Evolutionary conservation across 2,113 vertebrate species (phyloP).

Genomic region (Lycaon pictus): DNA sequence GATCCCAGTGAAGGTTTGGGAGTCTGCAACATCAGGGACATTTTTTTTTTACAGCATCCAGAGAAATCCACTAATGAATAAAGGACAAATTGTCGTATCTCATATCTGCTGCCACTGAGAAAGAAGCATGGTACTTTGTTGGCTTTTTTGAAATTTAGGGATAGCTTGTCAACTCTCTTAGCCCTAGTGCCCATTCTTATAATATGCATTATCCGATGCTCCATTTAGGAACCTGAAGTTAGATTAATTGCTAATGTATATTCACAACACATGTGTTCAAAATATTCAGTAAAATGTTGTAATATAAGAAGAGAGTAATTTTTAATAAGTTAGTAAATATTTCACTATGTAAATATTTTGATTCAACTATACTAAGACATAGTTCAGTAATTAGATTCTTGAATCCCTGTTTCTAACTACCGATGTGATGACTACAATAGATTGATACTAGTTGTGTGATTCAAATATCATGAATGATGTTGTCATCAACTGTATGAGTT

Average conservation of each 20-base stretch:
- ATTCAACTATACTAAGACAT: not conserved
- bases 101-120: not conserved
- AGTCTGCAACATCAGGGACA: not conserved
- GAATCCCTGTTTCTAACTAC: not conserved
- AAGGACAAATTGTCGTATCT: not conserved
- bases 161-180: not conserved
- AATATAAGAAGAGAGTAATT: not conserved
- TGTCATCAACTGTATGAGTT: not conserved
- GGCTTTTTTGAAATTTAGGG: not conserved
- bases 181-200: not conserved
- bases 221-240: not conserved
- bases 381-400: not conserved
- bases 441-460: not conserved
- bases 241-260: not conserved
- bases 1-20: not conserved
- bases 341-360: not conserved
- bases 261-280: not conserved
- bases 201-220: not conserved
- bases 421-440: not conserved
- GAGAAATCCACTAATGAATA: not conserved
- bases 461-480: not conserved
- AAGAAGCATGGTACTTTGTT: not conserved
- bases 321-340: not conserved
- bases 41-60: not conserved
- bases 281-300: not conserved